These are phyloP conservation scores for Danio jaintianensis DNA, from an alignment of 2,797 vertebrate genomes.

Conservation along the genomic window DNA sequence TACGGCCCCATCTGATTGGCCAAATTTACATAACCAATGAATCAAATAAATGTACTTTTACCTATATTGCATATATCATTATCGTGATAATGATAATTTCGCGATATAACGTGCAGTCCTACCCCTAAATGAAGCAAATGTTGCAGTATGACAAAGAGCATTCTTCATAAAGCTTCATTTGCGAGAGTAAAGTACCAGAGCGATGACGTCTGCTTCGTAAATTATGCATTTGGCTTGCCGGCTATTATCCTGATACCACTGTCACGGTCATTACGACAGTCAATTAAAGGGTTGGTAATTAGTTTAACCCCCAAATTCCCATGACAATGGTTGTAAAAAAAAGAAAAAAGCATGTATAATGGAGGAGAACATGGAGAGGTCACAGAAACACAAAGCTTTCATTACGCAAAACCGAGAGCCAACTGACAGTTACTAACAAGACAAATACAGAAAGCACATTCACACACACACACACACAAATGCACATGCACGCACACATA, in stretches of 20 bases:
- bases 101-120: no score
- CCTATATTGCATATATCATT: no score
- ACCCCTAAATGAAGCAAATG: not conserved
- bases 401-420: conserved; percentile 1
- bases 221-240: conserved; percentile 49
- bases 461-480: no score
- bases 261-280: conserved; percentile 50
- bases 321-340: conserved; percentile 12
- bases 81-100: no score
- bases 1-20: no score
- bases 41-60: no score
- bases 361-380: conserved; percentile 10
- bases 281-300: conserved; percentile 56
- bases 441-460: not conserved
- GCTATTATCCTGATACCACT: conserved; percentile 27
- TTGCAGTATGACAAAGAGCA: conserved; percentile 5
- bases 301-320: conserved; percentile 53
- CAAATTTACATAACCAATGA: no score
- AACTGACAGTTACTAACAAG: not conserved
- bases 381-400: not conserved
- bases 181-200: conserved; percentile 24
- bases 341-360: not conserved
- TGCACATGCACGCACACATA: no score
- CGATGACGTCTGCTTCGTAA: conserved; percentile 45
- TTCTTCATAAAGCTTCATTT: conserved; percentile 31